Evolutionary conservation across 1,140 invertebrate species (phyloP), one percentile per base, ranked within the genome.

Genomic region (Conus betulinus): DNA sequence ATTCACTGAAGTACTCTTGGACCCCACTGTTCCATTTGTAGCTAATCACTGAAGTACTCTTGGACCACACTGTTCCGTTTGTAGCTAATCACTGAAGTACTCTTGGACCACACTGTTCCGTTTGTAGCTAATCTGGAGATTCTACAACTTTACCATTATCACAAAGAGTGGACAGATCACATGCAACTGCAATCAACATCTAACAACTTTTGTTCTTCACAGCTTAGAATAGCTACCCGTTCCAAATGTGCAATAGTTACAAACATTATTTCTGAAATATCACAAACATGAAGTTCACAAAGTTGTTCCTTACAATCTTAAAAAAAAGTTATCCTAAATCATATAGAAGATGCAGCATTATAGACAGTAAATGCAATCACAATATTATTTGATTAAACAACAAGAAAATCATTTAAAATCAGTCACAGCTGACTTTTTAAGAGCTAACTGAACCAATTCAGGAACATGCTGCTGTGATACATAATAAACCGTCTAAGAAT

Each of bases 211-310:
- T 71, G 67, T 71, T 71, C 67, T 23, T 71, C 11, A 60, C 57
- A 71, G 67, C 67, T 20, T 71, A 6, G 67, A 71, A 71, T 23
- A 7, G 67, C 20, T 71, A 71, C 67, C 67, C 67, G 67, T 71
- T 23, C 67, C 60, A 63, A 63, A 63, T 63, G 17, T 63, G 60
- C 60, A 63, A 63, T 63, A 63, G 25, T 60, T 60, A 71, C 67
- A 71, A 71, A 6, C 23, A 63, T 60, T 23, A 60, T 25, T 85
- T 63, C 23, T 63, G 55, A 63, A 63, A 85, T 85, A 85, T 57
- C 53, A 60, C 67, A 63, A 25, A 25, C 39, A 63, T n/a, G 13
- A 60, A 63, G 55, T 85, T 7, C 23, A 57, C 20, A 11, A 17
- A 15, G 67, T 57, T 63, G 83, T 63, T 85, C 39, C 7, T 23